Percentiles rank a stretch among this genome's conserved stretches.
These are phyloP conservation scores for Melanotaenia nigrans DNA, from an alignment of 2,797 vertebrate species.

Conservation along the genomic window DNA sequence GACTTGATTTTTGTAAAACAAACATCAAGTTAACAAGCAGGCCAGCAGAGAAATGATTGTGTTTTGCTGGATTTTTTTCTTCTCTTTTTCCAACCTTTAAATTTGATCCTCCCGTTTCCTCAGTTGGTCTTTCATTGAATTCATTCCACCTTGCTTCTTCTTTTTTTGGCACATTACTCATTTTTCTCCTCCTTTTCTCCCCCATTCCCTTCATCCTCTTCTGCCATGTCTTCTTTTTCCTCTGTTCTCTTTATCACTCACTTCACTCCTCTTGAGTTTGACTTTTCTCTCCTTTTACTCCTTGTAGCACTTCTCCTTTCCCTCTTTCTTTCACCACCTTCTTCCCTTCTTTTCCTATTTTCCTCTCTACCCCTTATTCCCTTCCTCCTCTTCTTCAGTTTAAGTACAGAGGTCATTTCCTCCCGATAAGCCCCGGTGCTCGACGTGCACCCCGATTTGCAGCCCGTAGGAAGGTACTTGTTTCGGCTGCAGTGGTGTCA, in stretches of 20 bases:
- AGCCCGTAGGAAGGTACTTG: constrained; percentile 82
- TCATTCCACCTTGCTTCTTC: neutral
- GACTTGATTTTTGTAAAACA: neutral
- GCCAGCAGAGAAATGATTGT: constrained; percentile 18
- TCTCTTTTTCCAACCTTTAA: constrained; percentile 28
- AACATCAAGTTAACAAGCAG: neutral
- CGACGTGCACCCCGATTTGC: constrained; percentile 82
- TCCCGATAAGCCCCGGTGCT: constrained; percentile 83
- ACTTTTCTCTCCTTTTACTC: constrained; percentile 19
- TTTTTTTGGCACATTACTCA: constrained; percentile 47
- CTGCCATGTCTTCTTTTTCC: neutral
- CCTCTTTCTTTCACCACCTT: constrained; percentile 24
- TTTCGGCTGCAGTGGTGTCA: constrained; percentile 68
- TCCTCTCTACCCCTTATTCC: constrained; percentile 24
- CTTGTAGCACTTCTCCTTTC: constrained; percentile 50
- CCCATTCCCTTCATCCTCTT: constrained; percentile 8
- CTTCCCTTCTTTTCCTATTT: constrained; percentile 16
- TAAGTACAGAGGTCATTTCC: constrained; percentile 86
- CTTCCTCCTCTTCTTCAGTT: constrained; percentile 75
- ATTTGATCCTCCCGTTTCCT: constrained; percentile 27
- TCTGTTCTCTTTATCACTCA: constrained; percentile 2
- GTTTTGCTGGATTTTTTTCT: constrained; percentile 29
- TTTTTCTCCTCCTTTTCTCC: constrained; percentile 44
- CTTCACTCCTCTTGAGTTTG: constrained; percentile 12
- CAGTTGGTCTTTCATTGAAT: constrained; percentile 23